Evolutionary conservation across 64 coral and sea anemone genomes (phyloP).

Genomic region (Dendronephthya gigantea): DNA sequence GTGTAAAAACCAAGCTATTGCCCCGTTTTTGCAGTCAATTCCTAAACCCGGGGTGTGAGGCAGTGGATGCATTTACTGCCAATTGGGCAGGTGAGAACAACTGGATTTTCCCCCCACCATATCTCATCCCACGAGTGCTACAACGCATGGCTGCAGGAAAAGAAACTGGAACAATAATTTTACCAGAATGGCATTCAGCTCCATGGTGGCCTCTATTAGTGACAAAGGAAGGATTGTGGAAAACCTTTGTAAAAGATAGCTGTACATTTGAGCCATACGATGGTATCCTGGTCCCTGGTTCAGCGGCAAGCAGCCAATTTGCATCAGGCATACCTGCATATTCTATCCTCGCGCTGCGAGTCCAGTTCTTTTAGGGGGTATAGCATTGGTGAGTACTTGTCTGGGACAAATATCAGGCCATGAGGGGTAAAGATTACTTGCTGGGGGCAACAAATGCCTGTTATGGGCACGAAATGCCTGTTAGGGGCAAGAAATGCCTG

Average conservation of each 20-base stretch:
- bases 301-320: constrained; percentile 22
- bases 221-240: constrained; percentile 21
- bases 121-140: neutral
- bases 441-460: neutral
- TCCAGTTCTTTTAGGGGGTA: neutral
- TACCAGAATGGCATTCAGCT: neutral
- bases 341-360: neutral
- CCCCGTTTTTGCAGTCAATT: neutral
- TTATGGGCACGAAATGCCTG: neutral
- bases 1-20: neutral
- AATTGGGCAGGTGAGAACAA: neutral
- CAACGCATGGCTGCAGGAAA: neutral
- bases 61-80: neutral
- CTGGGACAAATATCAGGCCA: no score
- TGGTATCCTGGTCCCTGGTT: constrained; percentile 34
- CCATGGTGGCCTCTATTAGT: constrained; percentile 28
- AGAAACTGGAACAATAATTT: neutral
- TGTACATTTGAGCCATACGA: constrained; percentile 23
- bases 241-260: constrained; percentile 12
- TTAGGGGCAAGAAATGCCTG: neutral
- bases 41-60: neutral
- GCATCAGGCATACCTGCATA: constrained; percentile 25
- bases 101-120: neutral
- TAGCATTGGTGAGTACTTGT: neutral
- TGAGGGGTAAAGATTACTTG: neutral